A percentile compares a stretch with the other conserved stretches of the same genome.
These are phyloP conservation scores for Eilema sororculum DNA, from an alignment of 2,888 invertebrate genomes.

Conservation along the genomic window DNA sequence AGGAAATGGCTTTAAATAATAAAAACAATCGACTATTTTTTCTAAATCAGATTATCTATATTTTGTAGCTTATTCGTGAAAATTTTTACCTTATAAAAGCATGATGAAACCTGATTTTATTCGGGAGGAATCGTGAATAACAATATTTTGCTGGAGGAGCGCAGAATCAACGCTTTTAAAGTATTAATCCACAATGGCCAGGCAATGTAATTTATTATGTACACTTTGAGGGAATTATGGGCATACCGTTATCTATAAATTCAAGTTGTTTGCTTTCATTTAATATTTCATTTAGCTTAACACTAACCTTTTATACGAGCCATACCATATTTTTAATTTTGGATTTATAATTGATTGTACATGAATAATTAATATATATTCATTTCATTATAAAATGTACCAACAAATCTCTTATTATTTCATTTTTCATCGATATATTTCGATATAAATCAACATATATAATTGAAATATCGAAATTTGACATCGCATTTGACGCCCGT, in stretches of 20 bases:
- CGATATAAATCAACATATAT: not conserved
- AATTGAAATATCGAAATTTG: not conserved
- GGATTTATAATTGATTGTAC: not conserved
- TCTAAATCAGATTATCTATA: too few species aligned
- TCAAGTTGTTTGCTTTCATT: not conserved
- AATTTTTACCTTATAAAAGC: too few species aligned
- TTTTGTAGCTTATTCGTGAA: too few species aligned
- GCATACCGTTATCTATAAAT: slow-evolving; percentile 17
- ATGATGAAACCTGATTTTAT: too few species aligned
- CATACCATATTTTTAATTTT: not conserved
- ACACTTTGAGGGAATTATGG: slow-evolving; percentile 24
- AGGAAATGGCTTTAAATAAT: not conserved
- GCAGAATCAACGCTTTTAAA: slow-evolving; percentile 43
- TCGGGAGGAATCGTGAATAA: too few species aligned
- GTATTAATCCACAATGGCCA: slow-evolving; percentile 39
- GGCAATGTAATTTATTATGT: slow-evolving; percentile 37
- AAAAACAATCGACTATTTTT: not conserved
- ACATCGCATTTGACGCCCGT: not conserved
- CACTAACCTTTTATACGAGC: not conserved
- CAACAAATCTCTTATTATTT: not conserved
- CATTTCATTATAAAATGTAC: not conserved
- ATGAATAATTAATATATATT: not conserved
- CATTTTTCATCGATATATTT: not conserved
- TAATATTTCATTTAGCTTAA: slow-evolving; percentile 3
- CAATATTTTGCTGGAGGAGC: not conserved